These are phyloP conservation scores for Drosophila kepulauana DNA, from an alignment of 1,140 invertebrate genomes.

Conservation along the genomic window DNA sequence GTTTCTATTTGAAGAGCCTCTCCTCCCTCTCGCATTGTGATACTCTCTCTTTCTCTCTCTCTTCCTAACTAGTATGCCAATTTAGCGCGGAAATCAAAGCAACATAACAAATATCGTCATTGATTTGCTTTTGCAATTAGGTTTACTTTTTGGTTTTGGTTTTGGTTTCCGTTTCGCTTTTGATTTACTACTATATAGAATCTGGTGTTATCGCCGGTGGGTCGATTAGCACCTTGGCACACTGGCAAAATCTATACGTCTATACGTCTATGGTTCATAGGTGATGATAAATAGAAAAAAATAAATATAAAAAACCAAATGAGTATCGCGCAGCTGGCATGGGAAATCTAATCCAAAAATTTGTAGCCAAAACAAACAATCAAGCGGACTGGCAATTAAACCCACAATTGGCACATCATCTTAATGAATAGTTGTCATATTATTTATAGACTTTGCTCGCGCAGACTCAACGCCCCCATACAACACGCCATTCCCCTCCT, in stretches of 20 bases:
- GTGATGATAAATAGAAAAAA: background rate
- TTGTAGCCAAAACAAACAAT: slow-evolving; percentile 18
- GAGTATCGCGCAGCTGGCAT: background rate
- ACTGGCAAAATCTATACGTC: background rate
- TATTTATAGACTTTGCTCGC: slow-evolving; percentile 33
- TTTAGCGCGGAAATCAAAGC: slow-evolving; percentile 40
- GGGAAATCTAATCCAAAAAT: slow-evolving; percentile 15
- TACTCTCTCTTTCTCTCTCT: too few species aligned
- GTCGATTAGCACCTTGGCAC: slow-evolving; percentile 40
- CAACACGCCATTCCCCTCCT: background rate
- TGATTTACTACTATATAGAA: background rate
- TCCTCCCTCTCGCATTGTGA: background rate
- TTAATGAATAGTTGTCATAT: slow-evolving; percentile 31
- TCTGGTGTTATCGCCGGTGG: slow-evolving; percentile 25
- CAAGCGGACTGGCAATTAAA: slow-evolving; percentile 19
- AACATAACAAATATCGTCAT: slow-evolving; percentile 42
- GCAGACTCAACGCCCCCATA: background rate
- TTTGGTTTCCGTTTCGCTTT: background rate
- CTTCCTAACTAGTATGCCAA: slow-evolving; percentile 14
- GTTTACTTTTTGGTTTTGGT: slow-evolving; percentile 10
- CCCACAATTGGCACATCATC: slow-evolving; percentile 32
- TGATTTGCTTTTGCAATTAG: slow-evolving; percentile 32
- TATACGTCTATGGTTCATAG: background rate
- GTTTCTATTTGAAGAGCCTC: slow-evolving; percentile 45
- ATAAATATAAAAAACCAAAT: background rate